Conservation (phyloP, 2,888 invertebrate genomes). For the Caenorhabditis sp. region DNA sequence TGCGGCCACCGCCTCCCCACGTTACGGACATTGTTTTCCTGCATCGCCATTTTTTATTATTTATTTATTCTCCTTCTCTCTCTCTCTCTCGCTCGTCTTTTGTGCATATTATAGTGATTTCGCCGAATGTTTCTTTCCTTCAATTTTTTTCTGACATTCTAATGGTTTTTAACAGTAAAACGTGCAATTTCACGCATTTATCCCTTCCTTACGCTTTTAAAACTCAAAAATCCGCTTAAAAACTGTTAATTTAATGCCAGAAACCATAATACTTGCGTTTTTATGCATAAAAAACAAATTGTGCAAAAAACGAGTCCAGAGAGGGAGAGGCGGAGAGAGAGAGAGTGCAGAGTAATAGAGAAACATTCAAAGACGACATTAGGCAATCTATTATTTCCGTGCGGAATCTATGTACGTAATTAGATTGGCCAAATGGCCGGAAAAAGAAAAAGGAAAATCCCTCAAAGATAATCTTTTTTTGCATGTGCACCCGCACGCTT, state of each 20-base stretch:
- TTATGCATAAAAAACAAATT: neutral
- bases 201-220: no score
- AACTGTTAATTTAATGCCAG: no score
- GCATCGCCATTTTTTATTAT: conserved; percentile 15
- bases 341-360: neutral
- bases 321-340: neutral
- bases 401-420: conserved; percentile 20
- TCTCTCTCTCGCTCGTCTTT: neutral
- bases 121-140: neutral
- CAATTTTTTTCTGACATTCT: neutral
- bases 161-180: neutral
- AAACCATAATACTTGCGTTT: neutral
- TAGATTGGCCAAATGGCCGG: conserved; percentile 37
- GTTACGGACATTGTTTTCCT: conserved; percentile 12
- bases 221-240: no score
- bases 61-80: conserved; percentile 4
- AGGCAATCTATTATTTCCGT: conserved; percentile 3
- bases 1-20: conserved; percentile 33
- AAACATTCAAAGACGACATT: no score
- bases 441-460: conserved; percentile 8
- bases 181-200: no score
- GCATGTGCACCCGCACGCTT: neutral
- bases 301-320: neutral
- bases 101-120: neutral
- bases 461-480: conserved; percentile 25